Evolutionary conservation across 1,140 invertebrate genomes (phyloP), one percentile per base, ranked within the genome.

Genomic region (Penaeus vannamei): DNA sequence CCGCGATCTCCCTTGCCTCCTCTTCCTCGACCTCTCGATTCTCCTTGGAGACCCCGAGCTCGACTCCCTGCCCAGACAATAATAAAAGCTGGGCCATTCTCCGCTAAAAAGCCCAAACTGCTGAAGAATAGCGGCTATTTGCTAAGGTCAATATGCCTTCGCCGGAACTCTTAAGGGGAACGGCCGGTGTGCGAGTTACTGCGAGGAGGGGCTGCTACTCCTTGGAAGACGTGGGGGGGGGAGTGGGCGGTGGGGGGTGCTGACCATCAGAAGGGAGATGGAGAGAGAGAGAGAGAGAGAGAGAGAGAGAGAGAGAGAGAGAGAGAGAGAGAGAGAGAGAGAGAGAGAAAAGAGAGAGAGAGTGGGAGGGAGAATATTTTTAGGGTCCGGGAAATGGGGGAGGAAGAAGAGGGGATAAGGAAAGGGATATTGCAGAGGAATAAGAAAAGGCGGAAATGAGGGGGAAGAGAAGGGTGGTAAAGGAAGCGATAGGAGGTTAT

Each of bases 71-170:
- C 29, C 42, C 42, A 29, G 72, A 76, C 72, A 76, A 76, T 76
- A 76, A 76, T 76, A 76, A 36, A 23, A 36, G 72, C 72, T 26
- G 26, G 72, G 26, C n/a, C 32, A 76, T 76, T 76, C 42, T 76
- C 72, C 72, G 72, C 72, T 76, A 76, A 76, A 76, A 76, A 26
- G 72, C 72, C 72, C 72, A 76, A 76, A 76, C 72, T 76, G 72
- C 22, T 60, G 66, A 77, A 85, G 66, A 85, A 85, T 85, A 46
- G 66, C 66, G n/a, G 42, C 84, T 85, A 85, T 85, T 85, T 85
- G 26, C 66, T 76, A 85, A 76, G 72, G 84, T 85, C 84, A 85
- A 85, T 85, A 85, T 85, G 84, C 32, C 53, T 26, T 22, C 26
- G n/a, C 66, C 53, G 69, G 84, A 85, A 76, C 64, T 76, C 72